These are phyloP conservation scores for Pelvicachromis taeniatus DNA, from an alignment of 2,113 vertebrate genomes.

Conservation along the genomic window DNA sequence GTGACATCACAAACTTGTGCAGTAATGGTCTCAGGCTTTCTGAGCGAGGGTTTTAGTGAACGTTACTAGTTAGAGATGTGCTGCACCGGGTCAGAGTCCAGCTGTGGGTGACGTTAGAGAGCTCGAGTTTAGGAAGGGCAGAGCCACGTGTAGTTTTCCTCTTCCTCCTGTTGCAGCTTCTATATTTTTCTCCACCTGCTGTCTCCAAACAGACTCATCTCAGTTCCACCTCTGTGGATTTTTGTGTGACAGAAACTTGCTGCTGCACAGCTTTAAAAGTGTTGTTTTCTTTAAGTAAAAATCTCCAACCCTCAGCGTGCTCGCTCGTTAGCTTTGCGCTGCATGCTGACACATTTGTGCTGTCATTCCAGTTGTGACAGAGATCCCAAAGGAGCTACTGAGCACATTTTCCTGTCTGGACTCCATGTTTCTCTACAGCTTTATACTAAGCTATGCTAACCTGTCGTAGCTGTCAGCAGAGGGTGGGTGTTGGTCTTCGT, in stretches of 20 bases:
- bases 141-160: neutral
- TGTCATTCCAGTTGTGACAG: neutral
- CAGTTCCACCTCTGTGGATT: neutral
- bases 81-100: neutral
- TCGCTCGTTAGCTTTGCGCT: neutral
- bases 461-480: neutral
- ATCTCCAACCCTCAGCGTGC: neutral
- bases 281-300: neutral
- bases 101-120: neutral
- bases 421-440: neutral
- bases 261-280: neutral
- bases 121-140: neutral
- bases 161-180: neutral
- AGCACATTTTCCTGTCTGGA: neutral
- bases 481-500: neutral
- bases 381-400: neutral
- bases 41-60: neutral
- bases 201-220: neutral
- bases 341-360: neutral
- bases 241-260: neutral
- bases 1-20: neutral
- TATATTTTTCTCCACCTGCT: neutral
- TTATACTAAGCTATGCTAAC: neutral
- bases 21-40: neutral
- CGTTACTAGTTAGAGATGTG: neutral